Conservation (phyloP, 2,888 invertebrate species). For the Salticus scenicus region DNA sequence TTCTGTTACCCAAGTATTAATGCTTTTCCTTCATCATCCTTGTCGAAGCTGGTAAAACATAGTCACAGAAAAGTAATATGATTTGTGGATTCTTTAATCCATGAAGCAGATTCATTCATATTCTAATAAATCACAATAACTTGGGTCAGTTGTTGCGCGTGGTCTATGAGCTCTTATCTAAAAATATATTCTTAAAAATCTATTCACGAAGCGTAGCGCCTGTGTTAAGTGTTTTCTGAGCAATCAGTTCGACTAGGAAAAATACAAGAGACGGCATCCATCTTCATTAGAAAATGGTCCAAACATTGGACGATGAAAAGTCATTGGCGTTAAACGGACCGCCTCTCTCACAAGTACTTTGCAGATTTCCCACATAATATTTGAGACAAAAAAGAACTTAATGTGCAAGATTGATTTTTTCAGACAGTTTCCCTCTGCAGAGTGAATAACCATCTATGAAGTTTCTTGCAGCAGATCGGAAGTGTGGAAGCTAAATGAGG, state of each 20-base stretch:
- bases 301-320: neutral
- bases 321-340: neutral
- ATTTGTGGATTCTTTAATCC: neutral
- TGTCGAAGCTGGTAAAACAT: too few relatives aligned
- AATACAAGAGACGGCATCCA: conserved; percentile 1
- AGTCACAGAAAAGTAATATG: too few relatives aligned
- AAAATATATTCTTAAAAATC: conserved; percentile 37
- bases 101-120: neutral
- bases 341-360: neutral
- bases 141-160: neutral
- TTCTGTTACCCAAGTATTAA: too few relatives aligned
- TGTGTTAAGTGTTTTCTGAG: conserved; percentile 52
- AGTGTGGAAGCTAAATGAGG: neutral
- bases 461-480: neutral
- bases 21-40: too few relatives aligned
- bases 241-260: conserved; percentile 54
- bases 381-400: neutral
- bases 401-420: neutral
- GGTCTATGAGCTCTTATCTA: neutral
- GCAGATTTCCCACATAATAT: neutral
- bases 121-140: neutral
- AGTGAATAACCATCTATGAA: neutral
- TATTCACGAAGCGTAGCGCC: conserved; percentile 28
- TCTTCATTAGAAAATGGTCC: neutral
- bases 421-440: neutral